Evolutionary conservation across 2,113 vertebrate species (phyloP).

Genomic region (Lipophrys pholis): DNA sequence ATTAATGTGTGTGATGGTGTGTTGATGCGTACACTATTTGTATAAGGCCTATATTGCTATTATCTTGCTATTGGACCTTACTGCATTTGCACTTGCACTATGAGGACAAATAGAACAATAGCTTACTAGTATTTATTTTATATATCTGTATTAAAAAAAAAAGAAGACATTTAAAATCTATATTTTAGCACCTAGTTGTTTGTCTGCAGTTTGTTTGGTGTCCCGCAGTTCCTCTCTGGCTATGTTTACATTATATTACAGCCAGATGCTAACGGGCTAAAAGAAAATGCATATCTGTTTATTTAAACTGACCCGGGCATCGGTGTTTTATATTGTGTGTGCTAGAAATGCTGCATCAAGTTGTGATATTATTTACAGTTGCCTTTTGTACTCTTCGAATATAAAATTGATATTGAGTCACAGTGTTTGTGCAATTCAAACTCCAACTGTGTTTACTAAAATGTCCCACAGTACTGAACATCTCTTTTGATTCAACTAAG

Average conservation of each 20-base stretch:
- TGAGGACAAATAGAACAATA: conserved; percentile 60
- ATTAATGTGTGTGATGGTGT: conserved; percentile 56
- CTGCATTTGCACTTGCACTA: conserved; percentile 76
- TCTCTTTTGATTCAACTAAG: neutral
- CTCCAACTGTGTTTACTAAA: conserved; percentile 33
- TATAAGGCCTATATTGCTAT: conserved; percentile 57
- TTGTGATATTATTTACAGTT: conserved; percentile 31
- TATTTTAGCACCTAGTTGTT: conserved; percentile 50
- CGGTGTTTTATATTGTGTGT: conserved; percentile 53
- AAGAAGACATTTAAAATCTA: conserved; percentile 44
- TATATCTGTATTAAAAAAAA: conserved; percentile 11
- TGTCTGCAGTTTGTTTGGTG: conserved; percentile 21
- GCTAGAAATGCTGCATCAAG: conserved; percentile 45
- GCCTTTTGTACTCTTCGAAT: conserved; percentile 24
- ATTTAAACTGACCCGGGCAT: conserved; percentile 48
- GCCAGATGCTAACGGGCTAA: conserved; percentile 56
- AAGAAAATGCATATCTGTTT: conserved; percentile 57
- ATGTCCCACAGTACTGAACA: neutral
- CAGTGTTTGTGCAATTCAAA: conserved; percentile 18
- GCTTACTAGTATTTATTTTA: conserved; percentile 70
- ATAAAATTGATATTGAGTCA: conserved; percentile 1
- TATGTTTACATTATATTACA: conserved; percentile 76
- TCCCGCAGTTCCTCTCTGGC: conserved; percentile 57
- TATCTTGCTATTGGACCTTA: conserved; percentile 75
- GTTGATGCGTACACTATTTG: conserved; percentile 56